phyloP scores from a whole-genome alignment of 2,797 vertebrate genomes.

The Percopsis omiscomaycus region DNA sequence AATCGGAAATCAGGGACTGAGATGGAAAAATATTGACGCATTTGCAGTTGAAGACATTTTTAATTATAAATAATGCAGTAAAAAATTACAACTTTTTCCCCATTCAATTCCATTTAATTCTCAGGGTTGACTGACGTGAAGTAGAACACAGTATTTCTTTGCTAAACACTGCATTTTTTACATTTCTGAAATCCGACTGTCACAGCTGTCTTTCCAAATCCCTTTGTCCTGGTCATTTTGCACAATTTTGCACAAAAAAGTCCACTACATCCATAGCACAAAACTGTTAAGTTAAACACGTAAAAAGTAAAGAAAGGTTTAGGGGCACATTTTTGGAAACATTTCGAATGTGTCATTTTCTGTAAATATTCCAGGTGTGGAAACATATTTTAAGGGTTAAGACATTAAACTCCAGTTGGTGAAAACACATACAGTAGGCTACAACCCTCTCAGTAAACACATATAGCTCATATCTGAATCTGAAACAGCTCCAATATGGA shows the following conservation, averaged over 20 bases:
- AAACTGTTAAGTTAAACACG: background rate
- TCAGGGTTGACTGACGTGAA: conserved; percentile 84
- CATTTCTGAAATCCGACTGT: conserved; percentile 74
- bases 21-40: background rate
- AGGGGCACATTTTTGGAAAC: background rate
- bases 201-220: background rate
- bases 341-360: no score
- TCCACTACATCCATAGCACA: background rate
- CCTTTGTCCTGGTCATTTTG: background rate
- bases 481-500: conserved; percentile 69
- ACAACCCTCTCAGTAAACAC: conserved; percentile 68
- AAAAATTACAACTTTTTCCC: conserved; percentile 83
- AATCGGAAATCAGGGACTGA: background rate
- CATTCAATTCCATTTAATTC: conserved; percentile 76
- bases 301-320: background rate
- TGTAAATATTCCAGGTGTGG: no score
- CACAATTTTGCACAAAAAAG: background rate
- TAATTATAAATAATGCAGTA: conserved; percentile 87
- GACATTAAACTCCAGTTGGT: conserved; percentile 33
- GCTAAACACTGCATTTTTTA: conserved; percentile 42
- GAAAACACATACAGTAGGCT: conserved; percentile 49
- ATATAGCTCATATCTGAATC: conserved; percentile 64
- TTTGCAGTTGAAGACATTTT: conserved; percentile 83
- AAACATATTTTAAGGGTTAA: no score
- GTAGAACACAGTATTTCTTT: conserved; percentile 68